Evolutionary conservation across 2,888 invertebrate species (phyloP).

Genomic region (Siphlonurus alternatus): DNA sequence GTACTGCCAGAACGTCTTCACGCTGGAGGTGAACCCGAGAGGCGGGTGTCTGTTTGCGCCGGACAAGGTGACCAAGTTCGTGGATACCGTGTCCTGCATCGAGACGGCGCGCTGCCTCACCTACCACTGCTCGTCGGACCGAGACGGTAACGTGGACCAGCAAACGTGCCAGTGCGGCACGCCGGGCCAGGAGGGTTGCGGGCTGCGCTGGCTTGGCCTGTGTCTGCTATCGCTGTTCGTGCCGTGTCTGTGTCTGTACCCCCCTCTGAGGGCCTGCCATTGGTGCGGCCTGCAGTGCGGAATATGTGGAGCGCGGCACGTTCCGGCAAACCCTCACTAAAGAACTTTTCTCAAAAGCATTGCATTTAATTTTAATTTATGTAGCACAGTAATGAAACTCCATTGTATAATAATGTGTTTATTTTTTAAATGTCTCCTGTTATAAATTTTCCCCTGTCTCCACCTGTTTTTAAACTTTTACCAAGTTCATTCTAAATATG

Average conservation of each 20-base stretch:
- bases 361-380: not conserved
- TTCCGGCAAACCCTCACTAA: not conserved
- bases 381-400: too few species aligned
- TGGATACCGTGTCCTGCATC: constrained; percentile 70
- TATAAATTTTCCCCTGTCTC: too few species aligned
- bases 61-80: constrained; percentile 60
- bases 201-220: constrained; percentile 72
- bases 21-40: constrained; percentile 66
- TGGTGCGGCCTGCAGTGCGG: constrained; percentile 64
- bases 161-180: constrained; percentile 65
- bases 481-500: too few species aligned
- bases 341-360: not conserved
- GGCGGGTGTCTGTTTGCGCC: constrained; percentile 79
- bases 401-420: not conserved
- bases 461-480: too few species aligned
- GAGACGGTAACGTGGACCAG: constrained; percentile 71
- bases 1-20: constrained; percentile 29
- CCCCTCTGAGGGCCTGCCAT: constrained; percentile 71
- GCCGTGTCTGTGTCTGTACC: constrained; percentile 90
- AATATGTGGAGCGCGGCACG: constrained; percentile 67
- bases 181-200: constrained; percentile 43
- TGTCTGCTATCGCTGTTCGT: constrained; percentile 71
- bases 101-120: constrained; percentile 77
- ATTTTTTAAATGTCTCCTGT: too few species aligned
- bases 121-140: constrained; percentile 85